Base-by-base conservation (phyloP, 2,797 vertebrate genomes). In the Poecilia gillii region DNA sequence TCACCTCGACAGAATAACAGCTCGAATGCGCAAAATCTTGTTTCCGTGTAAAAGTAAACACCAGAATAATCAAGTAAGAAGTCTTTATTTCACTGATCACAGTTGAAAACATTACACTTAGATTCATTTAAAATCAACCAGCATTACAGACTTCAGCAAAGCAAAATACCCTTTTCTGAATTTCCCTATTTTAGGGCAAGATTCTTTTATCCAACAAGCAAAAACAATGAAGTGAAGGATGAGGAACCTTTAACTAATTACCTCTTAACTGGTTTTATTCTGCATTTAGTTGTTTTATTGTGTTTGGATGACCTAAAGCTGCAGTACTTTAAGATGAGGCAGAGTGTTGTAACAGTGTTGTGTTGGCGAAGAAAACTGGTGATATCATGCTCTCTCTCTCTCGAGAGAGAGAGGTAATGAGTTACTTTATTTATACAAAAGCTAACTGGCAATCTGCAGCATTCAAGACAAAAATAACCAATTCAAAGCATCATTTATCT, bases 261-360 rank as follows among this genome's bases (percentile, higher is more conserved):
- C 11, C 23, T 64, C 25, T n/a, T 28, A 71, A 71, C 25, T 45
- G 4, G 39, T 68, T 12, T n/a, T 43, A 70, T n/a, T 70, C 12
- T 71, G 41, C 2, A 16, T 28, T 71, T 45, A 70, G 5, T 28
- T 2, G 2, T 14, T 76, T 79, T 86, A 53, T 70, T 77, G 49
- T 77, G 84, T 72, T 85, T 84, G 82, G 89, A 89, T 88, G 81
- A 88, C 62, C 77, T 41, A 80, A 77, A 6, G 47, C 74, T 84
- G 66, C 70, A 46, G 80, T 74, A 82, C 57, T n/a, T 36, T 3
- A 45, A 2, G 75, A 81, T 71, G 53, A 77, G 59, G 59, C 77
- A 59, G 64, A 81, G 75, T 33, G 72, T 43, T 64, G 16, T 46
- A 72, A 68, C 71, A 43, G 18, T 49, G 64, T 28, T 33, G 4